These are phyloP conservation scores for Sebastes oblongus DNA, from an alignment of 2,797 vertebrate species.

Conservation along the genomic window DNA sequence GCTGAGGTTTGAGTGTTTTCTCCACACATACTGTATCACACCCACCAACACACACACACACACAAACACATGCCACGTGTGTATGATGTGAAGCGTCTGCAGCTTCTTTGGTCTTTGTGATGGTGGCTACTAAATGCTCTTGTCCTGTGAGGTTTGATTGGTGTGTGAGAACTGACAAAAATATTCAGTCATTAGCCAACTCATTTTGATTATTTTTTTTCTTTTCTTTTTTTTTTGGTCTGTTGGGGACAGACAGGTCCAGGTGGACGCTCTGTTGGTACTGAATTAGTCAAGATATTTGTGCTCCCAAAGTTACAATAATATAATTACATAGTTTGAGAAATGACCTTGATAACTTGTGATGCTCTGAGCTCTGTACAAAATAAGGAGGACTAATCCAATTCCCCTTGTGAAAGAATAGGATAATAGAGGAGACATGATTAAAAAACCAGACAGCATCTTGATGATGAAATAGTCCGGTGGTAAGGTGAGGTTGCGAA, in stretches of 20 bases:
- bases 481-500: not conserved
- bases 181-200: slow-evolving; percentile 57
- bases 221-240: slow-evolving; percentile 49
- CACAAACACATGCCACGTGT: slow-evolving; percentile 8
- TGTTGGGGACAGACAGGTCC: slow-evolving; percentile 74
- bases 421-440: not conserved
- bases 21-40: slow-evolving; percentile 6
- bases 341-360: not conserved
- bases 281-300: not conserved
- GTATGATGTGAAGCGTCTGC: slow-evolving; percentile 35
- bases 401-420: too few species aligned
- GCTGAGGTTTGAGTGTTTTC: slow-evolving; percentile 45
- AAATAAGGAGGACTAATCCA: not conserved
- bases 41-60: not conserved
- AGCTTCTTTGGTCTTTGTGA: slow-evolving; percentile 66
- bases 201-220: slow-evolving; percentile 46
- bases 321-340: not conserved
- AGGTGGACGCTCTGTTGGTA: slow-evolving; percentile 61
- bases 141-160: slow-evolving; percentile 52
- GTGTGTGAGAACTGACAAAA: slow-evolving; percentile 77
- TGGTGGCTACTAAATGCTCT: slow-evolving; percentile 54
- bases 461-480: not conserved
- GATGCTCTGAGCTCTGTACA: too few species aligned
- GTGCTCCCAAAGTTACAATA: not conserved
- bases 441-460: not conserved